These are phyloP conservation scores for Malurus cyaneus DNA, from an alignment of 2,113 vertebrate species.

Conservation along the genomic window DNA sequence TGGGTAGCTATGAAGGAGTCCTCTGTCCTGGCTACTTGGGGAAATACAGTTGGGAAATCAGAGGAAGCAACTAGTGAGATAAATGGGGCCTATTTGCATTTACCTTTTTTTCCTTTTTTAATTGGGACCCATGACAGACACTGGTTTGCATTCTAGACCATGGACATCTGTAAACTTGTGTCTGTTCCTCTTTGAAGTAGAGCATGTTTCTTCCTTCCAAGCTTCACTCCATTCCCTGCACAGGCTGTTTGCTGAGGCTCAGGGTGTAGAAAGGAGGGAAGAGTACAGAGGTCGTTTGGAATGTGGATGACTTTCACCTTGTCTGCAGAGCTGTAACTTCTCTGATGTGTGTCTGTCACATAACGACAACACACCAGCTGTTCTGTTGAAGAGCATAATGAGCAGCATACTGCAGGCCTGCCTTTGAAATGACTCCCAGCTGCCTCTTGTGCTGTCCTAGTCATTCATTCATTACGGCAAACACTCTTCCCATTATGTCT, in stretches of 20 bases:
- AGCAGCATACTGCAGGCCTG: conserved; percentile 49
- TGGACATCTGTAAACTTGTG: not conserved
- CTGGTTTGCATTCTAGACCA: not conserved
- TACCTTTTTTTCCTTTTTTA: not conserved
- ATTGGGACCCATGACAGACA: not conserved
- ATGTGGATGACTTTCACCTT: conserved; percentile 25
- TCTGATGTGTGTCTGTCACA: not conserved
- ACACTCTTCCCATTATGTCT: conserved; percentile 19
- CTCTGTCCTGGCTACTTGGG: not conserved
- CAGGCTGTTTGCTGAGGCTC: not conserved
- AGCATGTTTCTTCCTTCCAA: not conserved
- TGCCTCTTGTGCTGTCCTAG: conserved; percentile 47
- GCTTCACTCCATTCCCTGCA: not conserved
- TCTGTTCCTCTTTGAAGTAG: not conserved
- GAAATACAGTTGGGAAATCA: not conserved
- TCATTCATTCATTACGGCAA: conserved; percentile 38
- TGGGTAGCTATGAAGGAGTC: not conserved
- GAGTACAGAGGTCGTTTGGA: not conserved
- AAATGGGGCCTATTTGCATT: not conserved
- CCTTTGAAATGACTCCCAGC: conserved; percentile 44
- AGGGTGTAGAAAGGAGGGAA: not conserved
- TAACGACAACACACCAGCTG: conserved; percentile 46
- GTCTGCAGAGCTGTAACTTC: not conserved
- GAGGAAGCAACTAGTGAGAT: not conserved
- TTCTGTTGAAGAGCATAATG: conserved; percentile 28